These are phyloP conservation scores for Mercenaria mercenaria DNA, from an alignment of 1,140 invertebrate species.

Conservation along the genomic window DNA sequence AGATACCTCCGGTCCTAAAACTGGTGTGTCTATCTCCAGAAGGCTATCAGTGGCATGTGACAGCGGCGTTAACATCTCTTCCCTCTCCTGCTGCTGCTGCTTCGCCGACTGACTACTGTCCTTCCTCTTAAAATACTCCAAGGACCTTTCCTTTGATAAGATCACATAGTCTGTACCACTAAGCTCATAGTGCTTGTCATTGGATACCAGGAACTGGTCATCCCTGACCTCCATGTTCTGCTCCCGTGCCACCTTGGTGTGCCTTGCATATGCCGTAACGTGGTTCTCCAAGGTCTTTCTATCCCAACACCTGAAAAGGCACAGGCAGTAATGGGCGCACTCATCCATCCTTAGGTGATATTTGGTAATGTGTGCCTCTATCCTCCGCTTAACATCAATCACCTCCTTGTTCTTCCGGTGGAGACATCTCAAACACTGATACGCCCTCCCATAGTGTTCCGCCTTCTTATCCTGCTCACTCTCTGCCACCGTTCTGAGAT, in stretches of 20 bases:
- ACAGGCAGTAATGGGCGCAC: not conserved
- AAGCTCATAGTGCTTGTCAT: not conserved
- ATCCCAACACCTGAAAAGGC: not conserved
- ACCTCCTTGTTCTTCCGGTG: not conserved
- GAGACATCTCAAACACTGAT: not conserved
- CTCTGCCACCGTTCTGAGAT: not conserved
- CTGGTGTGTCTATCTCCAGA: not conserved
- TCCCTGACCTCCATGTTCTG: not conserved
- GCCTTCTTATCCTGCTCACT: not conserved
- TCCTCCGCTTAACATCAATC: not conserved
- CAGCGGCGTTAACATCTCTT: not conserved
- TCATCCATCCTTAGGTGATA: not conserved
- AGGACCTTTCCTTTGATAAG: not conserved
- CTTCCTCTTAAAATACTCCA: not conserved
- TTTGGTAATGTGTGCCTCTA: not conserved
- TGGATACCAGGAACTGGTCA: not conserved
- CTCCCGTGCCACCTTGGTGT: not conserved
- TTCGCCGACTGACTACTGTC: not conserved
- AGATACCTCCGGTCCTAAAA: not conserved
- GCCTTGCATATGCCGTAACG: not conserved
- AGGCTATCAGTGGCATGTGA: not conserved
- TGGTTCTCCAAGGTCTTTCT: not conserved
- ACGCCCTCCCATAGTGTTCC: not conserved
- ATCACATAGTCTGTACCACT: not conserved
- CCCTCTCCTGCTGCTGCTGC: too few species aligned